phyloP scores from a whole-genome alignment of 1,140 invertebrate species.

The Hycleus phaleratus region DNA sequence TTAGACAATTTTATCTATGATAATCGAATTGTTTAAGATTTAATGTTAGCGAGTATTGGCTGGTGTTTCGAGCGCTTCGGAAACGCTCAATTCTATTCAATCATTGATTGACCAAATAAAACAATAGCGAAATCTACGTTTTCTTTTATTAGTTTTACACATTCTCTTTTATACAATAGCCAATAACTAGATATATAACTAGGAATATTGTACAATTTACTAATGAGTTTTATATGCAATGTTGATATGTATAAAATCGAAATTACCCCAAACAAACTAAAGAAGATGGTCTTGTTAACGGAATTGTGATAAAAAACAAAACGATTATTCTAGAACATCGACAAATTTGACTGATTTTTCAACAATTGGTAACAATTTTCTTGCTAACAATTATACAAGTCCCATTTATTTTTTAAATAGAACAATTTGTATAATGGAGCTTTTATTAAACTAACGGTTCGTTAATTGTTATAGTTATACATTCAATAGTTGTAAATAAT shows the following conservation, averaged over 20 bases:
- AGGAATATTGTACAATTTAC: conserved; percentile 8
- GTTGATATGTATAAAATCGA: conserved; percentile 13
- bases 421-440: background rate
- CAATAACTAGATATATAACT: conserved; percentile 12
- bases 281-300: too few species aligned
- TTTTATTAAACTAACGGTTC: background rate
- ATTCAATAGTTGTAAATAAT: conserved; percentile 8
- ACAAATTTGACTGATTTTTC: background rate
- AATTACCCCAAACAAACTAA: too few species aligned
- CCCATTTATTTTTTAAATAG: conserved; percentile 1
- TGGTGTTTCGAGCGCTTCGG: conserved; percentile 20
- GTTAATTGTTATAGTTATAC: conserved; percentile 1
- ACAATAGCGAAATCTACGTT: background rate
- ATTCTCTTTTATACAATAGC: conserved; percentile 10
- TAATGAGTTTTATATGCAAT: conserved; percentile 1
- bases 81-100: conserved; percentile 8
- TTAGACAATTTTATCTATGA: too few species aligned
- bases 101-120: background rate
- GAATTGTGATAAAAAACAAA: too few species aligned
- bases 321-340: too few species aligned
- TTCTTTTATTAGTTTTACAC: conserved; percentile 11
- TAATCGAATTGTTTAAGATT: background rate
- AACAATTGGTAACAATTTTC: conserved; percentile 10
- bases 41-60: conserved; percentile 16
- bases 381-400: conserved; percentile 12